Evolutionary conservation across 2,797 vertebrate genomes (phyloP), one percentile per base, ranked within the genome.

Genomic region (Chaetophractus vellerosus): DNA sequence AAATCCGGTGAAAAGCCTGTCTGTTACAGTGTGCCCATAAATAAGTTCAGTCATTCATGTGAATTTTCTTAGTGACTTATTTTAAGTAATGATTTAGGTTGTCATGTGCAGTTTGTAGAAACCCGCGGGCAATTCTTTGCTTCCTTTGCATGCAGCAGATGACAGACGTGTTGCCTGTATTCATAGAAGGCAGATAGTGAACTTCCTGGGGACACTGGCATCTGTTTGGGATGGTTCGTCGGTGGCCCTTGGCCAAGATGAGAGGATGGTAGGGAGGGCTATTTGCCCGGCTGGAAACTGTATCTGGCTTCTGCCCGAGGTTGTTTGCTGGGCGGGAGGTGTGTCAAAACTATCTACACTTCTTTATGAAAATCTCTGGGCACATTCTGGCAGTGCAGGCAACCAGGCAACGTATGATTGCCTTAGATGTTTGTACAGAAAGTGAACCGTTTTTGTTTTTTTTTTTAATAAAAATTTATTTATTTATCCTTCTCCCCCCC

Each of bases 61-160:
- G 66, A 64, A 83, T 83, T 87, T 92, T 88, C 66, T 95, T 90
- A 74, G 66, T 75, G 38, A 81, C 18, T 26, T 64, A 26, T 57
- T 64, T 21, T 1, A 95, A 78, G 63, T 87, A 59, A 48, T 59
- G 23, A 92, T 90, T 64, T 31, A 15, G 9, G 11, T 33, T 61
- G 26, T 96, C 78, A 11, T 66, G 38, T 41, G 57, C 50, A 41
- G 50, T 78, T 95, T 84, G 33, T 72, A 71, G 63, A 66, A 95
- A 88, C 12, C 66, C 57, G 33, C 5, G 36, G 61, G 18, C 28
- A 36, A 59, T 86, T 94, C 55, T 61, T 61, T 94, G 33, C 55
- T 84, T 78, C 72, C 31, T 61, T 45, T 61, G 38, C 28, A 55
- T 55, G 68, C 64, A 71, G 48, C 26, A 52, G 69, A 78, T 74